Conservation (phyloP, 2,888 invertebrate species). For the Athalia cordata region DNA sequence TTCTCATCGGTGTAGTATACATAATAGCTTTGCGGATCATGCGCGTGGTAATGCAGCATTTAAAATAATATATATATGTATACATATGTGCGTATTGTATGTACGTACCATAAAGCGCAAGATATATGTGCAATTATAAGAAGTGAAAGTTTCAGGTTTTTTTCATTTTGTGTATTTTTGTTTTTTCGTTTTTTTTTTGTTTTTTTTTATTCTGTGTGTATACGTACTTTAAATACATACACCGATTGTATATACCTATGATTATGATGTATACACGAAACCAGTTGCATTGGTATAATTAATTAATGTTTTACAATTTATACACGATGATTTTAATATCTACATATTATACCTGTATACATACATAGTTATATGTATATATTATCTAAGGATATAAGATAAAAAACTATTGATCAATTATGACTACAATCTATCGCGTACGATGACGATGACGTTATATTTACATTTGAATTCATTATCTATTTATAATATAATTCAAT, state of each 20-base stretch:
- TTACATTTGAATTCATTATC: too few species aligned
- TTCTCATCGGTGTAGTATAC: neutral
- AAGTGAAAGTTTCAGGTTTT: neutral
- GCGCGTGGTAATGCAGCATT: too few species aligned
- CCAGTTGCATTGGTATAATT: too few species aligned
- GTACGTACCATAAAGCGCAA: too few species aligned
- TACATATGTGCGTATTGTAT: too few species aligned
- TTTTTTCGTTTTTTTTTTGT: neutral
- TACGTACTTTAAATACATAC: neutral
- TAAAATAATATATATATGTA: too few species aligned
- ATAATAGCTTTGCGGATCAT: too few species aligned
- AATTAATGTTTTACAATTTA: neutral
- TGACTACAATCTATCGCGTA: too few species aligned
- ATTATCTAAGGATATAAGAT: neutral
- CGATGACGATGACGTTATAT: too few species aligned
- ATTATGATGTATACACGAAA: neutral
- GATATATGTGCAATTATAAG: neutral
- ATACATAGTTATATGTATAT: too few species aligned
- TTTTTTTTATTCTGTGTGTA: neutral
- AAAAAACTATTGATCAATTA: too few species aligned
- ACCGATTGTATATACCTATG: neutral
- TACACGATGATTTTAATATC: neutral
- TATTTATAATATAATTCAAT: too few species aligned
- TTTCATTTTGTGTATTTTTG: neutral
- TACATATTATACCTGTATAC: neutral